Conservation (phyloP, 1,140 invertebrate genomes). For the Contarinia nasturtii region DNA sequence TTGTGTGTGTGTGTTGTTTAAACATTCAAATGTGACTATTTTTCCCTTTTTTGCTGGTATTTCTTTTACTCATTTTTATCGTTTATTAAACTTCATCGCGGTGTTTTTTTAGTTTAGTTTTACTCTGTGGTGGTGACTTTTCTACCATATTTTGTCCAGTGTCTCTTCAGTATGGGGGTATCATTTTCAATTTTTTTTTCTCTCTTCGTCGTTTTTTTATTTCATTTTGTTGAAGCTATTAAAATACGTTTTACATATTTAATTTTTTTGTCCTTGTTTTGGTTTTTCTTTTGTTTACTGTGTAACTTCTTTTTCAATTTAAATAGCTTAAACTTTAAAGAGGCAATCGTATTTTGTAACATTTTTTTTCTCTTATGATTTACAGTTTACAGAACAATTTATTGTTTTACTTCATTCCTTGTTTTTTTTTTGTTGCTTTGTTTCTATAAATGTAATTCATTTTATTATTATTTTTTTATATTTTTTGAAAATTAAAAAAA, state of each 20-base stretch:
- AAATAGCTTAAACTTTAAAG: slow-evolving; percentile 2
- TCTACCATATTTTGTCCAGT: too few relatives aligned
- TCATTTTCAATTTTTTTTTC: not conserved
- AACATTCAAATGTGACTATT: too few relatives aligned
- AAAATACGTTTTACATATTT: not conserved
- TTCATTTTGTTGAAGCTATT: not conserved
- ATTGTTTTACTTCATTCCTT: too few relatives aligned
- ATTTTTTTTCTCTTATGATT: too few relatives aligned
- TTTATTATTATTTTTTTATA: too few relatives aligned
- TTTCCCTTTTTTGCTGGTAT: too few relatives aligned
- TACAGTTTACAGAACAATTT: too few relatives aligned
- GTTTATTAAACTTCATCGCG: not conserved
- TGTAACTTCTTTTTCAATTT: not conserved
- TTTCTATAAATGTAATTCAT: too few relatives aligned
- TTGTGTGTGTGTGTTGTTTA: too few relatives aligned
- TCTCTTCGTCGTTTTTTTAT: not conserved
- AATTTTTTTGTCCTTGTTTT: not conserved
- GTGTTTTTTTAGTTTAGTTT: not conserved
- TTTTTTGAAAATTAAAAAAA: too few relatives aligned
- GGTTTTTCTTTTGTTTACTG: not conserved
- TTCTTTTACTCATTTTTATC: not conserved
- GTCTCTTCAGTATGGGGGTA: too few relatives aligned
- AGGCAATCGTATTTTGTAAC: slow-evolving; percentile 1
- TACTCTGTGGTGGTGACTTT: not conserved
- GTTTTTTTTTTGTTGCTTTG: too few relatives aligned